Conservation (phyloP, 2,888 invertebrate species). For the Eilema depressum region DNA sequence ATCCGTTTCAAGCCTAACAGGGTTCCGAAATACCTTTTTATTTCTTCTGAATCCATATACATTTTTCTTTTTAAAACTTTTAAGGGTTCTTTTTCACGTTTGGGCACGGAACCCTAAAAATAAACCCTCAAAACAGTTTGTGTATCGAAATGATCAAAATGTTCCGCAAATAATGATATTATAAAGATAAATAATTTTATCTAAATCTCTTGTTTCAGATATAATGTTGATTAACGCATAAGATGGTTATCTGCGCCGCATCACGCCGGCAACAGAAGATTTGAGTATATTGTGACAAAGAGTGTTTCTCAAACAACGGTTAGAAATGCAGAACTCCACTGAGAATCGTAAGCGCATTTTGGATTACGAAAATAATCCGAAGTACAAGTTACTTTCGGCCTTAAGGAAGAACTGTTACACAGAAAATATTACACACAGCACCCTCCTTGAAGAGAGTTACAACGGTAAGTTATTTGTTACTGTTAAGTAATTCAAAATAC, state of each 20-base stretch:
- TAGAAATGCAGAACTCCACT: slow-evolving; percentile 38
- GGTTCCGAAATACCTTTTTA: neutral
- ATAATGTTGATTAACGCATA: slow-evolving; percentile 36
- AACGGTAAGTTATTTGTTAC: slow-evolving; percentile 33
- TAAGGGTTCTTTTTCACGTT: neutral
- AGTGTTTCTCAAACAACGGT: neutral
- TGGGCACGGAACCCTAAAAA: neutral
- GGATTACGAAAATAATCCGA: slow-evolving; percentile 36
- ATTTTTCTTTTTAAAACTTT: too few species aligned
- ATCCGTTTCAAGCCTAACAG: neutral
- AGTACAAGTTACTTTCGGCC: slow-evolving; percentile 32
- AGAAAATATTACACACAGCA: slow-evolving; percentile 44
- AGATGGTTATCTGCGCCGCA: slow-evolving; percentile 24
- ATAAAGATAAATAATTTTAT: slow-evolving; percentile 45
- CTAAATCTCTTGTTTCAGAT: slow-evolving; percentile 56
- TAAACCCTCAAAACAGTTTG: neutral
- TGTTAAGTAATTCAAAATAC: neutral
- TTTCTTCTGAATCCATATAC: neutral
- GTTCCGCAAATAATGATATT: slow-evolving; percentile 17
- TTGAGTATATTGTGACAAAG: slow-evolving; percentile 11
- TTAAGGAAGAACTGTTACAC: slow-evolving; percentile 28
- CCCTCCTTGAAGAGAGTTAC: slow-evolving; percentile 28
- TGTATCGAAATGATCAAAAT: slow-evolving; percentile 8
- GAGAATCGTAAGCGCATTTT: slow-evolving; percentile 9
- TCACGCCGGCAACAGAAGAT: slow-evolving; percentile 7